These are phyloP conservation scores for Nomada lathburiana DNA, from an alignment of 2,888 invertebrate species.

Conservation along the genomic window DNA sequence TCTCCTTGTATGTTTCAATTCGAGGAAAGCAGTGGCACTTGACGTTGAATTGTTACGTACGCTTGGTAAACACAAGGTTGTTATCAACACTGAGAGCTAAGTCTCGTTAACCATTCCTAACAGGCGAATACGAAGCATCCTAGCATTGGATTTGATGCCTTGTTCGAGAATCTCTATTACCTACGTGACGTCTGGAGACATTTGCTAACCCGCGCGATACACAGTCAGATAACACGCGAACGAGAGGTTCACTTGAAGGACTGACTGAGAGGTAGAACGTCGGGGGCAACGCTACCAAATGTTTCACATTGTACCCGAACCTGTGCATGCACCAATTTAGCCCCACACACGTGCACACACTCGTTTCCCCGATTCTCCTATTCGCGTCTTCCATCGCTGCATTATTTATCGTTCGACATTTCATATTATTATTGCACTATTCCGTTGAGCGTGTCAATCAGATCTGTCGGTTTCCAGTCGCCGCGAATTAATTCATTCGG, in stretches of 20 bases:
- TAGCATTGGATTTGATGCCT: conserved; percentile 70
- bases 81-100: conserved; percentile 68
- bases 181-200: conserved; percentile 70
- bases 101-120: conserved; percentile 72
- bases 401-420: conserved; percentile 29
- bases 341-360: not conserved
- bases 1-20: not conserved
- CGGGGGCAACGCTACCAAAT: conserved; percentile 57
- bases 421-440: conserved; percentile 20
- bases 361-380: not conserved
- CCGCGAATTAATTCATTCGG: no score
- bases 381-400: conserved; percentile 9
- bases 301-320: conserved; percentile 51
- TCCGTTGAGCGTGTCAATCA: not conserved
- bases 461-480: no score
- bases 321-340: conserved; percentile 47
- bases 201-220: conserved; percentile 69
- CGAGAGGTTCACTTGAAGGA: conserved; percentile 55
- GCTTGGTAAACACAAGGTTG: conserved; percentile 67
- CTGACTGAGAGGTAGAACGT: conserved; percentile 51
- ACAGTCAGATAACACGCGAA: conserved; percentile 68
- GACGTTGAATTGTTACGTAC: conserved; percentile 64
- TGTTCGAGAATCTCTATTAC: conserved; percentile 61
- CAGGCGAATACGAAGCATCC: conserved; percentile 66
- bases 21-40: conserved; percentile 29